A percentile compares a stretch with the other conserved stretches of the same genome.
Conservation (phyloP, 2,113 vertebrate species). For the Athene noctua region DNA sequence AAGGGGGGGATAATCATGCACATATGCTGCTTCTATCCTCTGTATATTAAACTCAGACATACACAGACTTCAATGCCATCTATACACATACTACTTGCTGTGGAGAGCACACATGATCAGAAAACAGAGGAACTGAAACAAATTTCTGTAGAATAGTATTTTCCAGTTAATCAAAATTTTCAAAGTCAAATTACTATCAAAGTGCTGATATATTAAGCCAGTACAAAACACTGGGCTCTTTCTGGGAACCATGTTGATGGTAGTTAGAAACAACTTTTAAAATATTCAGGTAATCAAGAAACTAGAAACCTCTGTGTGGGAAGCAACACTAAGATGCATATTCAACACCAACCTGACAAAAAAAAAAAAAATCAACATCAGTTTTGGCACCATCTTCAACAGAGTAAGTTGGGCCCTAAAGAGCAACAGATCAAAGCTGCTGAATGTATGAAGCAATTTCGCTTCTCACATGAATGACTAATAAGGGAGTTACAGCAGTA, state of each 20-base stretch:
- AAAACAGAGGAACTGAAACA: neutral
- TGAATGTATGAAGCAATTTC: neutral
- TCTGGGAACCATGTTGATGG: neutral
- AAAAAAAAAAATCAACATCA: accelerated
- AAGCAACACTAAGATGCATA: neutral
- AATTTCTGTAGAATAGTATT: neutral
- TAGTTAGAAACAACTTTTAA: neutral
- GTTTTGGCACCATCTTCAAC: neutral
- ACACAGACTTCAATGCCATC: neutral
- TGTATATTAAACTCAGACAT: neutral
- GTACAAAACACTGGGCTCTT: neutral
- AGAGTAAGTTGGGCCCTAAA: neutral
- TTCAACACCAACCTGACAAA: neutral
- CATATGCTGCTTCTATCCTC: neutral
- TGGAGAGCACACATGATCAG: accelerated
- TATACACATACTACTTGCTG: neutral
- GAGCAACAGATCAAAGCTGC: neutral
- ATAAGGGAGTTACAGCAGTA: neutral
- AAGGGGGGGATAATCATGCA: neutral
- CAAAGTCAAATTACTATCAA: neutral
- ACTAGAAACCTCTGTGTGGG: neutral
- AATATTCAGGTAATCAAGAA: neutral
- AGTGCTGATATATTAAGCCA: neutral
- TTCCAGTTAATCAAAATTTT: neutral
- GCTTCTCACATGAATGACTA: neutral